A percentile compares a stretch with the other conserved stretches of the same genome.
phyloP scores from a whole-genome alignment of 2,797 vertebrate genomes.

The Apodemus agrarius region DNA sequence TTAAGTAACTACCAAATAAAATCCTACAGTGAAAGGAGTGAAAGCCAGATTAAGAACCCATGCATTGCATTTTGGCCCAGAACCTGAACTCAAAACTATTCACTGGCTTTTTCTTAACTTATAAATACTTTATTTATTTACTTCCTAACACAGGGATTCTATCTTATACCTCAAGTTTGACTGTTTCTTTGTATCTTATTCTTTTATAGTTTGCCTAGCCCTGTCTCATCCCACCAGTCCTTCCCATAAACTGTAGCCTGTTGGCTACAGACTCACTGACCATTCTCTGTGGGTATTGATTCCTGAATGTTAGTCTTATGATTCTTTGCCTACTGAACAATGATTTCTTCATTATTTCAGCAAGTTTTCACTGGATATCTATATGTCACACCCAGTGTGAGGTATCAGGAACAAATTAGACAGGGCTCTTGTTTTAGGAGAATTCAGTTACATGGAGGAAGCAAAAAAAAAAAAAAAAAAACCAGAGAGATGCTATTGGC shows the following conservation, averaged over 20 bases:
- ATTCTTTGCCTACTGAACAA: conserved; percentile 1
- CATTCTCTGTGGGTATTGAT: conserved; percentile 1
- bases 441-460: background rate
- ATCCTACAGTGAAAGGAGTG: background rate
- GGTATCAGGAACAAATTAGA: conserved; percentile 12
- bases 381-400: background rate
- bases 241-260: background rate
- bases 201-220: background rate
- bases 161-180: background rate
- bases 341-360: conserved; percentile 44
- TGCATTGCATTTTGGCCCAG: background rate
- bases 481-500: background rate
- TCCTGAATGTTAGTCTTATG: conserved; percentile 55
- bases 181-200: background rate
- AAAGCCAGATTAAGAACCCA: background rate
- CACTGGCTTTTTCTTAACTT: background rate
- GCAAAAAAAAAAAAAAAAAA: conserved; percentile 43
- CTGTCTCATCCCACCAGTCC: background rate
- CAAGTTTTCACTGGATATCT: background rate
- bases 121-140: background rate
- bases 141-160: background rate
- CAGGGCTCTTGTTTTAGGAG: background rate
- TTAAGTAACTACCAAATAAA: conserved; percentile 14
- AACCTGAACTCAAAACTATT: background rate
- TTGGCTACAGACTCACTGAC: background rate